phyloP scores from a whole-genome alignment of 2,113 vertebrate genomes.

The Protobothrops flavoviridis region DNA sequence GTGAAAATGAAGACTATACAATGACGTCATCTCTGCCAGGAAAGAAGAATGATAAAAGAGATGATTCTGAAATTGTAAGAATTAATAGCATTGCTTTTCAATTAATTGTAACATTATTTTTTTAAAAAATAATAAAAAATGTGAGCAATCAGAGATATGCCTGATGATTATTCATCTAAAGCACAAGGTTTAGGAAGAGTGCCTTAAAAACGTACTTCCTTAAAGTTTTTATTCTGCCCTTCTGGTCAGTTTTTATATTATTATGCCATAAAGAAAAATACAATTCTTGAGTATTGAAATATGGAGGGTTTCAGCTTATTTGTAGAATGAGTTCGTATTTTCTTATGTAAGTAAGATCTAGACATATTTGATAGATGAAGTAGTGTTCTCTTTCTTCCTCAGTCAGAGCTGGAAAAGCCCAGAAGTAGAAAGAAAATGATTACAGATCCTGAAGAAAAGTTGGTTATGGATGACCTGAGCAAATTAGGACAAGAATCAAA shows the following conservation, averaged over 20 bases:
- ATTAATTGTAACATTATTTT: constrained; percentile 9
- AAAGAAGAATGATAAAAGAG: constrained; percentile 81
- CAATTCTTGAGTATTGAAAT: background rate
- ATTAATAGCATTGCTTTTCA: constrained; percentile 49
- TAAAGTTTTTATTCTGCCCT: constrained; percentile 10
- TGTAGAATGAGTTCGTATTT: background rate
- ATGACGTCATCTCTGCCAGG: constrained; percentile 77
- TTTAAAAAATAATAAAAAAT: background rate
- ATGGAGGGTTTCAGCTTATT: background rate
- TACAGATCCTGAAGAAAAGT: constrained; percentile 80
- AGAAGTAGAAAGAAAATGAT: constrained; percentile 87
- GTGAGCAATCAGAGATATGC: background rate
- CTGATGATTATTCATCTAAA: background rate
- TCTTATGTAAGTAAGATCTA: background rate
- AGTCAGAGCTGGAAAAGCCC: constrained; percentile 88
- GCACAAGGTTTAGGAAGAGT: background rate
- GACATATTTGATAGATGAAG: constrained; percentile 20
- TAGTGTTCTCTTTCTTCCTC: constrained; percentile 39
- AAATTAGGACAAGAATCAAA: constrained; percentile 84
- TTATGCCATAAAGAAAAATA: background rate
- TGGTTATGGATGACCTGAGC: constrained; percentile 75
- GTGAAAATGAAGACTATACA: constrained; percentile 95
- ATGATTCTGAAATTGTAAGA: constrained; percentile 81
- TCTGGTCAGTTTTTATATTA: background rate
- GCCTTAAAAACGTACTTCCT: background rate